A percentile compares a stretch with the other conserved stretches of the same genome.
phyloP scores from a whole-genome alignment of 2,888 invertebrate genomes.

The Pachydiplax longipennis region DNA sequence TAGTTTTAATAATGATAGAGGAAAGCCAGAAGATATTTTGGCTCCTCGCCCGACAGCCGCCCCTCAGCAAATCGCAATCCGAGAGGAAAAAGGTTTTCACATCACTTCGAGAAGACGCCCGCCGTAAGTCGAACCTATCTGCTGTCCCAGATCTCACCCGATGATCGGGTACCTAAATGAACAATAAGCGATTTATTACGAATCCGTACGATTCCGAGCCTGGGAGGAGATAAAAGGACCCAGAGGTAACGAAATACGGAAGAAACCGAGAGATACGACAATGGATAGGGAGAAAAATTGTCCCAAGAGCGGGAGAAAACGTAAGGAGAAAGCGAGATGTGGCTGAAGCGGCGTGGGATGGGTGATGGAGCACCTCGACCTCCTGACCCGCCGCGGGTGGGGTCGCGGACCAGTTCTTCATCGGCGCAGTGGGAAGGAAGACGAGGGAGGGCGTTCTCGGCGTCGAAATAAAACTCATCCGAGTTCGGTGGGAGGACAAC shows the following conservation, averaged over 20 bases:
- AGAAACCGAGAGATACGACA: background rate
- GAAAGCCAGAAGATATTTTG: too few relatives aligned
- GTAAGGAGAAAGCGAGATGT: background rate
- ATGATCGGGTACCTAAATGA: background rate
- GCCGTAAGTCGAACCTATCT: background rate
- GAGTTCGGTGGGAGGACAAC: background rate
- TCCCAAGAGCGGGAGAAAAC: background rate
- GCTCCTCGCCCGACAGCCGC: too few relatives aligned
- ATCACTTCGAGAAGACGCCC: background rate
- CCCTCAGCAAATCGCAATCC: too few relatives aligned
- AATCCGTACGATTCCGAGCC: background rate
- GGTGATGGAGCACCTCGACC: background rate
- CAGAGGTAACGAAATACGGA: background rate
- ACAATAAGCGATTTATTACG: background rate
- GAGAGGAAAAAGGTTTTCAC: background rate
- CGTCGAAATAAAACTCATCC: background rate
- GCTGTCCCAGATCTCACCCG: background rate
- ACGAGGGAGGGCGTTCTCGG: background rate
- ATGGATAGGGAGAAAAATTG: background rate
- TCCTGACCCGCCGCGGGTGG: constrained; percentile 12
- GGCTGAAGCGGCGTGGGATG: background rate
- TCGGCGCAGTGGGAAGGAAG: background rate
- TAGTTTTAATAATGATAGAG: too few relatives aligned
- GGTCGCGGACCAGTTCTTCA: constrained; percentile 36
- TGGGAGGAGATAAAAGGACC: background rate